These are phyloP conservation scores for Chloebia gouldiae DNA, from an alignment of 2,113 vertebrate species.

Conservation along the genomic window DNA sequence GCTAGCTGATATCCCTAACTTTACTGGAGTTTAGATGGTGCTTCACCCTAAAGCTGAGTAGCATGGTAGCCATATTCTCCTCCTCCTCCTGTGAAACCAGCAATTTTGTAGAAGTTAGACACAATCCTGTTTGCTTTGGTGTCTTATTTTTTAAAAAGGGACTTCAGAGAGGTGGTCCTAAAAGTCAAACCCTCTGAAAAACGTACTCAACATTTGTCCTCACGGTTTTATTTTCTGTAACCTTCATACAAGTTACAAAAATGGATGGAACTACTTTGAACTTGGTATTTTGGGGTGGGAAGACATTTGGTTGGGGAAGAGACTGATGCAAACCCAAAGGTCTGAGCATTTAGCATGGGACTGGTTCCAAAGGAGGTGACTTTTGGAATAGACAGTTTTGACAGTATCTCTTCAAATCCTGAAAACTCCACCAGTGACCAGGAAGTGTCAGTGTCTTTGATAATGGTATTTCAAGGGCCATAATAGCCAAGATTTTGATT, in stretches of 20 bases:
- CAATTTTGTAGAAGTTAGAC: slow-evolving; percentile 63
- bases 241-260: background rate
- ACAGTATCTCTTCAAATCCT: background rate
- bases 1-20: background rate
- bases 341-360: background rate
- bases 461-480: background rate
- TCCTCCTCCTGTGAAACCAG: slow-evolving; percentile 58
- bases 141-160: slow-evolving; percentile 54
- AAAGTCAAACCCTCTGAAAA: slow-evolving; percentile 14
- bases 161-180: slow-evolving; percentile 18
- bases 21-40: slow-evolving; percentile 61
- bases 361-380: background rate
- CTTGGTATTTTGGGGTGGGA: background rate
- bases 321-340: background rate
- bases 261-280: background rate
- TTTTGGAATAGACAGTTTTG: background rate
- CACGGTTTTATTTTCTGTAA: slow-evolving; percentile 6
- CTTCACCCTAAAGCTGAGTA: slow-evolving; percentile 59
- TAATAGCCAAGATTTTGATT: background rate
- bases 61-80: slow-evolving; percentile 49
- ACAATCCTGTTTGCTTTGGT: slow-evolving; percentile 51
- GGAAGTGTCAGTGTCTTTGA: background rate
- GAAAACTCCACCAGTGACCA: background rate
- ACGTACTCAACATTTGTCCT: background rate
- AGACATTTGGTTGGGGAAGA: background rate